Percentiles rank a stretch among this genome's conserved stretches.
Conservation (phyloP, 1,140 invertebrate species). For the Berghia stephanieae region DNA sequence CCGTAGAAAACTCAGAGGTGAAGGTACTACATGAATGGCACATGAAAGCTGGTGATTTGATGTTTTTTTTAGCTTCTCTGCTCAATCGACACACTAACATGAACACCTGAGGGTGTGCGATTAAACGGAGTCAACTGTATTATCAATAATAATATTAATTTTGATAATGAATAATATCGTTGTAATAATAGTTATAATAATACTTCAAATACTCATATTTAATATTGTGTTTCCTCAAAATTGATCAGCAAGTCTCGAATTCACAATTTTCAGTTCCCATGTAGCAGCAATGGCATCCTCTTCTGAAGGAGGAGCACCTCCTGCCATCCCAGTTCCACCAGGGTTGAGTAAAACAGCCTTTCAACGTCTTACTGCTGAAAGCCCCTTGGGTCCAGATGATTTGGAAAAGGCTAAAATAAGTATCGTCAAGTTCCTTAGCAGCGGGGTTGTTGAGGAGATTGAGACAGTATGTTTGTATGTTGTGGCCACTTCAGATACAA, state of each 20-base stretch:
- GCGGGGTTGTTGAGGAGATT: slow-evolving; percentile 78
- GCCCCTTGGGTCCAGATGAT: slow-evolving; percentile 80
- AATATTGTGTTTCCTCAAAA: too few relatives aligned
- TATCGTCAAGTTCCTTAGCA: slow-evolving; percentile 83
- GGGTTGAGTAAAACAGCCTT: slow-evolving; percentile 83
- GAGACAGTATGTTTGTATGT: slow-evolving; percentile 83
- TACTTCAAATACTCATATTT: too few relatives aligned
- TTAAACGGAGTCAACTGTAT: too few relatives aligned
- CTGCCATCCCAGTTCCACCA: slow-evolving; percentile 70
- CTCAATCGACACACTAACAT: too few relatives aligned
- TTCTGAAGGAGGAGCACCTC: slow-evolving; percentile 16
- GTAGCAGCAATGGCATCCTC: not conserved
- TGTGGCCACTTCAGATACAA: slow-evolving; percentile 85
- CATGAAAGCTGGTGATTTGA: too few relatives aligned
- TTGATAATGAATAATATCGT: too few relatives aligned
- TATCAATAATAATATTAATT: too few relatives aligned
- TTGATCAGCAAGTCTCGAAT: not conserved
- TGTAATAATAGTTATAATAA: too few relatives aligned
- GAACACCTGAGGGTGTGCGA: too few relatives aligned
- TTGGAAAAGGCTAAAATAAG: slow-evolving; percentile 84
- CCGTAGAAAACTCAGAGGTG: too few relatives aligned
- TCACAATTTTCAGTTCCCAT: slow-evolving; percentile 33
- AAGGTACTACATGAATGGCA: too few relatives aligned
- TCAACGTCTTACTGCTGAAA: slow-evolving; percentile 82
- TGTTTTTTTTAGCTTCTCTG: too few relatives aligned